Percentiles rank a stretch among this genome's conserved stretches.
These are phyloP conservation scores for Oligia latruncula DNA, from an alignment of 2,888 invertebrate species.

Conservation along the genomic window DNA sequence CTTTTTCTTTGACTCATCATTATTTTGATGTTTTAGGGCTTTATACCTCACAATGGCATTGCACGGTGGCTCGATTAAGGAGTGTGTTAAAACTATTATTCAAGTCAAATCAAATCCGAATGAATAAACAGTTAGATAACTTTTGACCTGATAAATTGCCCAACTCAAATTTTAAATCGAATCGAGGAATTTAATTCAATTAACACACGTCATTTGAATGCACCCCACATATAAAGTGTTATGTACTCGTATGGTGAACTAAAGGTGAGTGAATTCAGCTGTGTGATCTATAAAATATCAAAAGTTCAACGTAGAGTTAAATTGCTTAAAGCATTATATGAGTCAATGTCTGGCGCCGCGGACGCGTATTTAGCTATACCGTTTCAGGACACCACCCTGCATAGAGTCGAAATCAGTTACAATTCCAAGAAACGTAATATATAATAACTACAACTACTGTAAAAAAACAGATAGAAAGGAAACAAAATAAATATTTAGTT, in stretches of 20 bases:
- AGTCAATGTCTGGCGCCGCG: constrained; percentile 81
- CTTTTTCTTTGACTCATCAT: not conserved
- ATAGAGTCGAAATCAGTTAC: not conserved
- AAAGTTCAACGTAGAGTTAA: constrained; percentile 64
- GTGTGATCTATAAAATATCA: constrained; percentile 61
- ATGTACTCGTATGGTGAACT: constrained; percentile 3
- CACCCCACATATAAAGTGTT: constrained; percentile 15
- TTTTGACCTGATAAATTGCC: not conserved
- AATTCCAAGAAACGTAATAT: not conserved
- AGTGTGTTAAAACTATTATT: not conserved
- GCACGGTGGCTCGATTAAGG: not conserved
- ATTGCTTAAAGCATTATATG: constrained; percentile 77
- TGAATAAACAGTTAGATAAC: not conserved
- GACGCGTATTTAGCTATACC: constrained; percentile 42
- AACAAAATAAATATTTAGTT: no score
- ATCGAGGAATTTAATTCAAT: constrained; percentile 20
- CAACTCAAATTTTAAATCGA: not conserved
- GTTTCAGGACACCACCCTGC: not conserved
- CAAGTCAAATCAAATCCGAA: not conserved
- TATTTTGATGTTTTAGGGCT: not conserved
- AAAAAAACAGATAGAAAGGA: no score
- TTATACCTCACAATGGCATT: not conserved
- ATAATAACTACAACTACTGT: no score
- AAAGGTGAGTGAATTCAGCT: constrained; percentile 60
- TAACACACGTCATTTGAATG: constrained; percentile 21